Evolutionary conservation across 1,140 invertebrate species (phyloP).

Genomic region (Scaptomyza graminum): DNA sequence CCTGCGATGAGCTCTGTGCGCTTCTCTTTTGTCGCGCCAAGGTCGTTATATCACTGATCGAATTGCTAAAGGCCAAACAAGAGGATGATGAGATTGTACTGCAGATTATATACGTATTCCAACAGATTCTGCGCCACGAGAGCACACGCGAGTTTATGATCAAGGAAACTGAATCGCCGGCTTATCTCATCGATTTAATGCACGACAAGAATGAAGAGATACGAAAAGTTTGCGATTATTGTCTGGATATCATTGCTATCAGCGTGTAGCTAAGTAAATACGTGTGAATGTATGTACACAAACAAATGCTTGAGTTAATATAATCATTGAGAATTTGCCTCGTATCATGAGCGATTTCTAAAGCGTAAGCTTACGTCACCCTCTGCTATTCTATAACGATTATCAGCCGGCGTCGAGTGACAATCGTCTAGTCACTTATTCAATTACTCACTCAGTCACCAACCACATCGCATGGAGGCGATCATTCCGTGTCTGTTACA

Average conservation of each 20-base stretch:
- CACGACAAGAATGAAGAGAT: conserved; percentile 98
- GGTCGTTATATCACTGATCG: conserved; percentile 92
- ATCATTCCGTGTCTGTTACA: not conserved
- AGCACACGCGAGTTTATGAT: conserved; percentile 93
- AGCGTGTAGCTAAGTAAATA: conserved; percentile 84
- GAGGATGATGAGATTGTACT: conserved; percentile 98
- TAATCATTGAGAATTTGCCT: conserved; percentile 2
- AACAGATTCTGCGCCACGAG: conserved; percentile 94
- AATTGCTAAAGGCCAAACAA: conserved; percentile 94
- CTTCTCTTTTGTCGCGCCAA: conserved; percentile 92
- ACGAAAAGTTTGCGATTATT: conserved; percentile 95
- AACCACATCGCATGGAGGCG: not conserved
- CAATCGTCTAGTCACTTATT: conserved; percentile 7
- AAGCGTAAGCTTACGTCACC: not conserved
- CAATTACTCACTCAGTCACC: not conserved
- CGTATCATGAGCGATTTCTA: conserved; percentile 5
- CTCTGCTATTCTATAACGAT: not conserved
- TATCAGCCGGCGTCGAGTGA: conserved; percentile 3
- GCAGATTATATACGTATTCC: conserved; percentile 97
- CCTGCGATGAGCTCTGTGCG: conserved; percentile 92
- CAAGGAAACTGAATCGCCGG: conserved; percentile 93
- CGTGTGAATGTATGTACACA: not conserved
- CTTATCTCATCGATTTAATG: conserved; percentile 98
- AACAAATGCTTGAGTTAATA: not conserved
- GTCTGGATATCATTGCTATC: conserved; percentile 96